Conservation (phyloP, 2,113 vertebrate genomes). For the Triplophysa tibetana region DNA sequence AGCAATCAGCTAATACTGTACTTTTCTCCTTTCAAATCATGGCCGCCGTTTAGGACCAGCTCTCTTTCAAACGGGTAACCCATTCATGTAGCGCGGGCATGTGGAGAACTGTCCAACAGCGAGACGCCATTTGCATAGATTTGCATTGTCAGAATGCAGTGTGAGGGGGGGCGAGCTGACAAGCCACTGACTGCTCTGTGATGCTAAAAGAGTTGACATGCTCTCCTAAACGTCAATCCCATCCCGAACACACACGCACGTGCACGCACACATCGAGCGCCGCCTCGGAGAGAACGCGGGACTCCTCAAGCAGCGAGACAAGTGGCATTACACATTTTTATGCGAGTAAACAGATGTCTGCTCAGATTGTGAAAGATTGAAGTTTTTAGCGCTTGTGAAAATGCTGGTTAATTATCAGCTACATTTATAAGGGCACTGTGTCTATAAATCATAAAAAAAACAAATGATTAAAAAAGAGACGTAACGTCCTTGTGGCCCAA, state of each 20-base stretch:
- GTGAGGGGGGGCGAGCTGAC: conserved; percentile 67
- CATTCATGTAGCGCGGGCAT: conserved; percentile 49
- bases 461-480: conserved; percentile 34
- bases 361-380: conserved; percentile 35
- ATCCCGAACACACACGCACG: conserved; percentile 25
- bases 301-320: conserved; percentile 20
- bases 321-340: conserved; percentile 34
- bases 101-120: conserved; percentile 63
- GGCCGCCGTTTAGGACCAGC: neutral
- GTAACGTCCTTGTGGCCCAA: neutral
- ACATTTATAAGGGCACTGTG: conserved; percentile 43
- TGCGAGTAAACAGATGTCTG: conserved; percentile 49
- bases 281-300: neutral
- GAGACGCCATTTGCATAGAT: conserved; percentile 70
- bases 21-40: conserved; percentile 15
- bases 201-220: conserved; percentile 67
- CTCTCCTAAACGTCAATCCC: conserved; percentile 43
- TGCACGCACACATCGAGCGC: neutral
- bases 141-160: conserved; percentile 72
- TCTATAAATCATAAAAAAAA: conserved; percentile 54
- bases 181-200: conserved; percentile 61
- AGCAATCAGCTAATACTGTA: conserved; percentile 1
- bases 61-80: conserved; percentile 31
- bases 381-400: conserved; percentile 45
- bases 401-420: conserved; percentile 47